Base-by-base conservation (phyloP, 2,113 vertebrate genomes). In the Talpa occidentalis region DNA sequence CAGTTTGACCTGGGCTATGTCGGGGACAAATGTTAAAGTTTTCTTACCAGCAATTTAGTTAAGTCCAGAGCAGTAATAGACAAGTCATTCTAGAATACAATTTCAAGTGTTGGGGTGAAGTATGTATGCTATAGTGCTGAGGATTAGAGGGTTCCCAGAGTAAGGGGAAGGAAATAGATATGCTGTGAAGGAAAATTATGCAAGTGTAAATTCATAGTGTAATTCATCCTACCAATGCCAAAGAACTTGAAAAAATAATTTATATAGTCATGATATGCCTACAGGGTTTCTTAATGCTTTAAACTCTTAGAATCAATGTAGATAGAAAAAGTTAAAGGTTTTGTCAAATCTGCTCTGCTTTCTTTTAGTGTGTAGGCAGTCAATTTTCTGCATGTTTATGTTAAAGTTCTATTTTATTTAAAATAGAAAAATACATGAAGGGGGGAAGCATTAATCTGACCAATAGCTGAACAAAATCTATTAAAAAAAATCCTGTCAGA, bases 261-360 rank as follows among this genome's bases (percentile, higher is more conserved):
- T n/a, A n/a, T n/a, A n/a, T n/a, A n/a, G n/a, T n/a, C n/a, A n/a
- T n/a, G n/a, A n/a, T n/a, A 30, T 10, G 3, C 10, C 59, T 91
- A 86, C 70, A 79, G 82, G 11, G 5, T 30, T 37, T 84, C 28
- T 81, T 72, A 79, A 28, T 64, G 24, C 80, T 67, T 74, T 94
- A 79, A 70, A n/a, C 47, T 73, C 40, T 52, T 66, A 21, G 80
- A 9, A n/a, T 37, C n/a, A 44, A 47, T 62, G 24, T 69, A 62
- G 42, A 78, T 17, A 0, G n/a, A 84, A 49, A 30, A 19, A 64
- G 11, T 67, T 67, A 81, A 52, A 86, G 32, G 73, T 96, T 91
- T 97, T 59, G 54, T 62, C 42, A 47, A 90, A 42, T 37, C 11
- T 80, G 5, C 3, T 35, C 5, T 95, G 24, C 44, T 93, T 96